Base-by-base conservation (phyloP, 2,113 vertebrate species). In the Procapra przewalskii region DNA sequence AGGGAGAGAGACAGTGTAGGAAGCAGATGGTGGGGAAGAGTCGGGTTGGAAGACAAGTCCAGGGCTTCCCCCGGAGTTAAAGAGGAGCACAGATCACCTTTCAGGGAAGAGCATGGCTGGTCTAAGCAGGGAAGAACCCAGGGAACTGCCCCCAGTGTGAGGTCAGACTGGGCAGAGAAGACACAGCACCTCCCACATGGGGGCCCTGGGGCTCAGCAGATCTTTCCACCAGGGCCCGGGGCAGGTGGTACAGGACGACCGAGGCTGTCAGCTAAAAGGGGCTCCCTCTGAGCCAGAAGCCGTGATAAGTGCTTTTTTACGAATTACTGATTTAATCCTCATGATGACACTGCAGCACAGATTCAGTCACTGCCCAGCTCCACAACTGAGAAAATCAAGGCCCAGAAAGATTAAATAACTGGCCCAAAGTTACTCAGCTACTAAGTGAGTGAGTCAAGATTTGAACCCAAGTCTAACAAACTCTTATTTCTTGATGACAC, bases 321-420 rank as follows among this genome's bases (percentile, higher is more conserved):
- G 4, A 88, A 90, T 29, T 8, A 12, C 8, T 40, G 85, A 40
- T 11, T 71, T 60, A 29, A n/a, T 71, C 55, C 6, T 14, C 75
- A 57, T 7, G 25, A 15, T 0, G 0, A 77, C 36, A 4, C 3
- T 10, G 6, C n/a, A 5, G 11, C 6, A 11, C 0, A 8, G 4
- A 48, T 10, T 27, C 7, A 3, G 5, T 25, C 8, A 27, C 4
- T 40, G 48, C 59, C 50, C 83, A 67, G 36, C 33, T 88, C 25
- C 27, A 50, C 50, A 48, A 13, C 27, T 6, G 12, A 89, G 62
- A 92, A 91, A 62, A 88, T 3, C 1, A 3, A 88, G 52, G 64
- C 60, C 55, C 77, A 60, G n/a, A 90, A 60, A 54, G 6, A 60
- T 43, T n/a, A 43, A 48, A 31, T 19, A 55, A 59, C 31, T 83